A percentile compares a stretch with the other conserved stretches of the same genome.
phyloP scores from a whole-genome alignment of 2,797 vertebrate genomes.

The Orientallactaga sibirica region DNA sequence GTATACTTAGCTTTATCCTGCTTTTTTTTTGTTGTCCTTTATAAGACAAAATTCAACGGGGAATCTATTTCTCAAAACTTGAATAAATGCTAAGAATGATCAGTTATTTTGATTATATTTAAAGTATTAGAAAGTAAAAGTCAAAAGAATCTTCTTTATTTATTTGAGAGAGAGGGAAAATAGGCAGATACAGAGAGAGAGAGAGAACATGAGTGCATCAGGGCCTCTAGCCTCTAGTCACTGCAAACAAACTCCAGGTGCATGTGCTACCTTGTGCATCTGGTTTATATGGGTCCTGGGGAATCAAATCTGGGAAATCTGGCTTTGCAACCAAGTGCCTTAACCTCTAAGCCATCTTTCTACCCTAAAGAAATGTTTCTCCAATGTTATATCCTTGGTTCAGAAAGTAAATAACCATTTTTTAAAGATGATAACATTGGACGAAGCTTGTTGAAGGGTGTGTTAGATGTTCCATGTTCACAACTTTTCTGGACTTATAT shows the following conservation, averaged over 20 bases:
- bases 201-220: no score
- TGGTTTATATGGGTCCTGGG: no score
- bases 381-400: conserved; percentile 10
- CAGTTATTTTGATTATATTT: background rate
- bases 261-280: no score
- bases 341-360: no score
- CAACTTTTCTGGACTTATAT: background rate
- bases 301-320: no score
- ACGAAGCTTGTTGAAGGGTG: background rate
- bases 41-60: background rate
- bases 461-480: background rate
- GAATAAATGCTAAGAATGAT: background rate
- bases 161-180: no score
- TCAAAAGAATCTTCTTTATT: background rate
- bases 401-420: background rate
- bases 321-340: no score
- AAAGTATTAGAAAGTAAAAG: background rate
- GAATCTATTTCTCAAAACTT: background rate
- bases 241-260: no score
- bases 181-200: no score
- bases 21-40: background rate
- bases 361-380: background rate
- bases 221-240: no score
- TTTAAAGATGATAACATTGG: background rate
- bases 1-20: background rate